These are phyloP conservation scores for Pachydiplax longipennis DNA, from an alignment of 2,888 invertebrate species.

Conservation along the genomic window DNA sequence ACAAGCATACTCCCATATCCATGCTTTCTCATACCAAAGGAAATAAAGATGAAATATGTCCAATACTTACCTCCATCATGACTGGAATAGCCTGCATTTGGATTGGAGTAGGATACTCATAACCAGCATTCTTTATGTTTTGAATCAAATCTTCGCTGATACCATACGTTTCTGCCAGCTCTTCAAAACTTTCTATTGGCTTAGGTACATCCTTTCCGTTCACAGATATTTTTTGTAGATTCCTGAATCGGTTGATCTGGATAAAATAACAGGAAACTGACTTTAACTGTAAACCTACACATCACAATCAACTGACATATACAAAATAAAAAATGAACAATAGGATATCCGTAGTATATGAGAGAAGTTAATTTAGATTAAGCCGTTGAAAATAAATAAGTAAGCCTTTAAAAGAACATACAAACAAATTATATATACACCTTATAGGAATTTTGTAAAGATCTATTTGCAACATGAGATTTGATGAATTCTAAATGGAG, in stretches of 20 bases:
- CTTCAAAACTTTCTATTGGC: constrained; percentile 75
- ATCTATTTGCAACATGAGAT: too few relatives aligned
- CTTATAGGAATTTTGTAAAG: too few relatives aligned
- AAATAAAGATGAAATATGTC: too few relatives aligned
- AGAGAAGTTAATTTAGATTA: too few relatives aligned
- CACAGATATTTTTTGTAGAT: constrained; percentile 77
- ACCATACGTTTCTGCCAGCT: constrained; percentile 66
- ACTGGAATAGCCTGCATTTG: constrained; percentile 93
- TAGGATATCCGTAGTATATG: neutral
- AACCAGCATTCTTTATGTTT: constrained; percentile 76
- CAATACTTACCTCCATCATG: constrained; percentile 73
- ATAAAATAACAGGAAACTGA: constrained; percentile 51
- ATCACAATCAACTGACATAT: neutral
- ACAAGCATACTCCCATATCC: too few relatives aligned
- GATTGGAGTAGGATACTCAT: constrained; percentile 82
- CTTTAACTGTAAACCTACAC: too few relatives aligned
- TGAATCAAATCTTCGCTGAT: constrained; percentile 69
- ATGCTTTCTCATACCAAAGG: too few relatives aligned
- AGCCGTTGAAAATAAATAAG: too few relatives aligned
- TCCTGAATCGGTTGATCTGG: constrained; percentile 77
- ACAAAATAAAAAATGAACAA: constrained; percentile 8
- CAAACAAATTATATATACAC: too few relatives aligned
- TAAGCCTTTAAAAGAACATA: too few relatives aligned
- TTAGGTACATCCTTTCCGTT: constrained; percentile 81
- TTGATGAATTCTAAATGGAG: too few relatives aligned